Evolutionary conservation across 2,888 invertebrate species (phyloP).

Genomic region (Thereva unica): DNA sequence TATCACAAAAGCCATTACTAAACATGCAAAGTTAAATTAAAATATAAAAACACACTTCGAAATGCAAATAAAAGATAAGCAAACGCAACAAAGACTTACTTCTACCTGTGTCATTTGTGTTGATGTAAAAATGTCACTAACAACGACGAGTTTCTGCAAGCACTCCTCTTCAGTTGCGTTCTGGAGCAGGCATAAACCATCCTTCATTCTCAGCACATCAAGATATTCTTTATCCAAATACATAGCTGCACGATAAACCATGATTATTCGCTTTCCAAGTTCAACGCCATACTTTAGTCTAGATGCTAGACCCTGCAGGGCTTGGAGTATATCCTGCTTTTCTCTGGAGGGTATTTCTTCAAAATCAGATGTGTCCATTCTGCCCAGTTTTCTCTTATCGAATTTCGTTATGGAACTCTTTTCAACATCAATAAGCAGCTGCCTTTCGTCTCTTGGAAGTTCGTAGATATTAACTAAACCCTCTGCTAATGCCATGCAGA

Average conservation of each 20-base stretch:
- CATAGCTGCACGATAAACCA: slow-evolving; percentile 63
- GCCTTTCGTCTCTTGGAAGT: slow-evolving; percentile 67
- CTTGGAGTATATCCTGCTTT: slow-evolving; percentile 55
- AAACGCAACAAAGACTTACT: slow-evolving; percentile 46
- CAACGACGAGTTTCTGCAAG: slow-evolving; percentile 63
- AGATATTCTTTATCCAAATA: slow-evolving; percentile 64
- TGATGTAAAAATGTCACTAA: slow-evolving; percentile 64
- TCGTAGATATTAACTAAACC: slow-evolving; percentile 62
- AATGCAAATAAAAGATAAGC: background rate
- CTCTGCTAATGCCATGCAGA: slow-evolving; percentile 66
- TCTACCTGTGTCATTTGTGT: slow-evolving; percentile 62
- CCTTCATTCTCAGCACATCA: slow-evolving; percentile 60
- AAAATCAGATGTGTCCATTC: slow-evolving; percentile 47
- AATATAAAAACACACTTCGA: no score
- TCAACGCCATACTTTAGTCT: slow-evolving; percentile 61
- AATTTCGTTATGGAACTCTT: slow-evolving; percentile 56
- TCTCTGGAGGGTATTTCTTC: slow-evolving; percentile 56
- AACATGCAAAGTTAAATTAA: no score
- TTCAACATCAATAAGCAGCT: slow-evolving; percentile 59
- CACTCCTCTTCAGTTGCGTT: slow-evolving; percentile 62
- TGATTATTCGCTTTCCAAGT: slow-evolving; percentile 62
- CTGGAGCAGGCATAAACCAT: slow-evolving; percentile 61
- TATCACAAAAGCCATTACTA: no score
- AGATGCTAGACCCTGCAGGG: slow-evolving; percentile 60
- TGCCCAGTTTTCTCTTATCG: slow-evolving; percentile 53